Evolutionary conservation across 2,797 vertebrate genomes (phyloP).

Genomic region (Microctenopoma steveboyesi): DNA sequence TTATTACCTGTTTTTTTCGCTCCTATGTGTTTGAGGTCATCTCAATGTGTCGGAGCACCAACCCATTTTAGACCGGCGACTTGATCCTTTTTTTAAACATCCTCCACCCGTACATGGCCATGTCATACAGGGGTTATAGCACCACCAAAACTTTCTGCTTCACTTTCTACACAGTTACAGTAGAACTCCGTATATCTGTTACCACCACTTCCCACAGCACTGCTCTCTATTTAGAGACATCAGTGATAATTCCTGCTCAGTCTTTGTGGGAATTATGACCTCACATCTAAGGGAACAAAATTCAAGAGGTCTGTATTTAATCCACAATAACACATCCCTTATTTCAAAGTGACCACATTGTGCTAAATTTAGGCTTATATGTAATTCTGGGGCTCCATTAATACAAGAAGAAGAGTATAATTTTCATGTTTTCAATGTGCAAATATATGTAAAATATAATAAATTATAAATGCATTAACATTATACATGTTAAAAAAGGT

Average conservation of each 20-base stretch:
- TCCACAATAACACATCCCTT: neutral
- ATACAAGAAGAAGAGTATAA: too few species aligned
- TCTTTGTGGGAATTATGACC: neutral
- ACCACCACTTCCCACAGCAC: neutral
- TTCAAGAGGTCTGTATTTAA: too few species aligned
- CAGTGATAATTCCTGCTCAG: constrained; percentile 4
- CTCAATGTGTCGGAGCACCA: neutral
- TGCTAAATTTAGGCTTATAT: too few species aligned
- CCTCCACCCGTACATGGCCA: constrained; percentile 10
- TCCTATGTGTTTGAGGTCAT: constrained; percentile 17
- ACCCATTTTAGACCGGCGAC: constrained; percentile 31
- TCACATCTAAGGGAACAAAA: neutral
- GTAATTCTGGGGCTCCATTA: too few species aligned
- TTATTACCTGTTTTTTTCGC: neutral
- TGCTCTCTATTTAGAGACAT: neutral
- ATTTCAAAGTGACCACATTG: too few species aligned
- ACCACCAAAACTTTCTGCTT: constrained; percentile 8
- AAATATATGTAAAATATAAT: too few species aligned
- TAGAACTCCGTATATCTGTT: constrained; percentile 6
- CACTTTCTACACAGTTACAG: constrained; percentile 11
- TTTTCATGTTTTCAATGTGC: too few species aligned
- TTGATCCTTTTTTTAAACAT: constrained; percentile 32
- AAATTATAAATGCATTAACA: too few species aligned
- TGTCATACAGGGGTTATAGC: constrained; percentile 25
- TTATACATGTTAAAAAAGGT: too few species aligned